Evolutionary conservation across 1,140 invertebrate species (phyloP).

Genomic region (Zaprionus nigranus): DNA sequence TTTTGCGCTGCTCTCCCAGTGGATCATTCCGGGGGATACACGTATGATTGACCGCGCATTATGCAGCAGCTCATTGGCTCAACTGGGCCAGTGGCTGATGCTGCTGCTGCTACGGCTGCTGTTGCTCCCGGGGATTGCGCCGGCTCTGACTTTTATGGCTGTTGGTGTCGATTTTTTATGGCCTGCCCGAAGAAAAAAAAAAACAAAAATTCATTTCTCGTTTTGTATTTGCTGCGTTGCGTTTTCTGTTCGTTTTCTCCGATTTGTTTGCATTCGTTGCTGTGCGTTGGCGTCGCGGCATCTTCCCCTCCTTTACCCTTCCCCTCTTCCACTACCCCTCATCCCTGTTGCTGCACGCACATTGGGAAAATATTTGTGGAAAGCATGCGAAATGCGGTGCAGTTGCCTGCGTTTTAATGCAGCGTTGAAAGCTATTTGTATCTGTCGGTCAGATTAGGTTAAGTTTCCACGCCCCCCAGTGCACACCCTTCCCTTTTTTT

Average conservation of each 20-base stretch:
- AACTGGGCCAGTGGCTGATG: slow-evolving; percentile 34
- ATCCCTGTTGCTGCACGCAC: slow-evolving; percentile 53
- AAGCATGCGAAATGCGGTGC: slow-evolving; percentile 77
- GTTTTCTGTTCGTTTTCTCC: slow-evolving; percentile 39
- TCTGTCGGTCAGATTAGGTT: slow-evolving; percentile 82
- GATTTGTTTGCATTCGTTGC: slow-evolving; percentile 76
- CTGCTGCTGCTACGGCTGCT: neutral
- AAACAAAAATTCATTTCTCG: slow-evolving; percentile 67
- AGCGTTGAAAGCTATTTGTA: slow-evolving; percentile 80
- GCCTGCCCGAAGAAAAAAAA: slow-evolving; percentile 67
- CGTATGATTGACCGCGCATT: slow-evolving; percentile 71
- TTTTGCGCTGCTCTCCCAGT: neutral
- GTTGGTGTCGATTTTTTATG: slow-evolving; percentile 80
- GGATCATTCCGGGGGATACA: slow-evolving; percentile 30
- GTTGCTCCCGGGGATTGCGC: slow-evolving; percentile 69
- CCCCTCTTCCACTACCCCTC: neutral
- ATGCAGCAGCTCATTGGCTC: slow-evolving; percentile 49
- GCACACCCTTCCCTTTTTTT: neutral
- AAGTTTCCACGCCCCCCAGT: slow-evolving; percentile 48
- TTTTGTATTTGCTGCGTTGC: slow-evolving; percentile 35
- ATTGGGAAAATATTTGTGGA: slow-evolving; percentile 75
- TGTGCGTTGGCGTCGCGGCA: slow-evolving; percentile 55
- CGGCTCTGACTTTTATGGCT: slow-evolving; percentile 78
- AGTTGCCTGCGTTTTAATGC: slow-evolving; percentile 75
- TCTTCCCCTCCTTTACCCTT: slow-evolving; percentile 8